Evolutionary conservation across 2,113 vertebrate species (phyloP).

Genomic region (Ibidorhyncha struthersii): DNA sequence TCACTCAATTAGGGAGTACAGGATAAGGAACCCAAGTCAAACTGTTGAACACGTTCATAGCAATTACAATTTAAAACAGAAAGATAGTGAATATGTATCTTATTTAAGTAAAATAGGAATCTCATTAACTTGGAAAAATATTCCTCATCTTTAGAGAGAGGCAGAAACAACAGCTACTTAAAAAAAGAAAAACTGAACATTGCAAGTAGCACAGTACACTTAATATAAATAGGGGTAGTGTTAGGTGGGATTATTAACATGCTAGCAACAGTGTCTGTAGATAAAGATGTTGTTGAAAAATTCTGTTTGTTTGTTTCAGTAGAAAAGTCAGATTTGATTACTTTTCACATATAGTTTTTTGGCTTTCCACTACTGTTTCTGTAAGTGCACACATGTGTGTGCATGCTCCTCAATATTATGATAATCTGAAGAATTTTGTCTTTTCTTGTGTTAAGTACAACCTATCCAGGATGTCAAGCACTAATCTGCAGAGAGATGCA

Average conservation of each 20-base stretch:
- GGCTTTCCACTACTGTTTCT: not conserved
- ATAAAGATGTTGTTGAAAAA: not conserved
- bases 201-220: not conserved
- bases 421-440: not conserved
- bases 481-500: not conserved
- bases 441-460: not conserved
- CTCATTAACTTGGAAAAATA: conserved; percentile 43
- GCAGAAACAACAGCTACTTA: not conserved
- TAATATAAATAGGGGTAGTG: not conserved
- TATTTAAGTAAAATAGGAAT: conserved; percentile 33
- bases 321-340: not conserved
- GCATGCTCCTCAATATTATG: not conserved
- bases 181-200: not conserved
- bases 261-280: not conserved
- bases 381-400: not conserved
- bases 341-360: not conserved
- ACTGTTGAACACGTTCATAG: not conserved
- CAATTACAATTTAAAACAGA: conserved; percentile 37
- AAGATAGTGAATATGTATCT: conserved; percentile 23
- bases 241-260: not conserved
- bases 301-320: not conserved
- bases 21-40: conserved; percentile 26
- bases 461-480: not conserved
- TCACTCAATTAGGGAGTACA: not conserved
- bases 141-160: not conserved